phyloP scores from a whole-genome alignment of 1,140 invertebrate genomes.

The Colletes latitarsis region DNA sequence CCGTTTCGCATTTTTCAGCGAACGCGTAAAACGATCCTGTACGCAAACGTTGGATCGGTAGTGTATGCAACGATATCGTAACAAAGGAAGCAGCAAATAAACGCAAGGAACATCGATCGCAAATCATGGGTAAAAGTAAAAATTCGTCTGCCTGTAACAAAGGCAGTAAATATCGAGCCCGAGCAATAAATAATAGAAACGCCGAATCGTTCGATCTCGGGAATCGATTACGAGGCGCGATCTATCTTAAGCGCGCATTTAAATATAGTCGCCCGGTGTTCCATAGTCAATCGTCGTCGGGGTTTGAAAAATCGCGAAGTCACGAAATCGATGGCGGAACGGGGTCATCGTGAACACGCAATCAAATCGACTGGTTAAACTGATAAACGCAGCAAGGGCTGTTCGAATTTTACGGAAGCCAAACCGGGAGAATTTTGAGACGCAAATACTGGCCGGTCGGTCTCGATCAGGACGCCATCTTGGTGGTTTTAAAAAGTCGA shows the following conservation, averaged over 20 bases:
- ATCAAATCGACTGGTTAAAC: conserved; percentile 38
- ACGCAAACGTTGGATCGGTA: too few species aligned
- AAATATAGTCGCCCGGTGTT: conserved; percentile 40
- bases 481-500: too few species aligned
- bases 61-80: not conserved
- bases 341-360: conserved; percentile 41
- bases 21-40: too few species aligned
- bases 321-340: conserved; percentile 59
- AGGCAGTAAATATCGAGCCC: not conserved
- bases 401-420: conserved; percentile 34
- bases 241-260: conserved; percentile 38
- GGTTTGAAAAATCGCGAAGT: conserved; percentile 56
- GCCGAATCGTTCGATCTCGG: not conserved
- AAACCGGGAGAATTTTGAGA: conserved; percentile 29
- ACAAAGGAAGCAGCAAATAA: not conserved
- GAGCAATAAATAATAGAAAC: conserved; percentile 3
- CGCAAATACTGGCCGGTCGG: too few species aligned
- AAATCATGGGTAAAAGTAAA: not conserved
- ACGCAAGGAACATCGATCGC: not conserved
- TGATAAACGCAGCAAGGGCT: conserved; percentile 26
- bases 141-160: too few species aligned
- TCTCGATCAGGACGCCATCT: too few species aligned
- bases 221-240: conserved; percentile 2
- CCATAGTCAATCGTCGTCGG: conserved; percentile 47
- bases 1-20: too few species aligned